phyloP scores from a whole-genome alignment of 2,888 invertebrate species.

The Helobdella robusta region DNA sequence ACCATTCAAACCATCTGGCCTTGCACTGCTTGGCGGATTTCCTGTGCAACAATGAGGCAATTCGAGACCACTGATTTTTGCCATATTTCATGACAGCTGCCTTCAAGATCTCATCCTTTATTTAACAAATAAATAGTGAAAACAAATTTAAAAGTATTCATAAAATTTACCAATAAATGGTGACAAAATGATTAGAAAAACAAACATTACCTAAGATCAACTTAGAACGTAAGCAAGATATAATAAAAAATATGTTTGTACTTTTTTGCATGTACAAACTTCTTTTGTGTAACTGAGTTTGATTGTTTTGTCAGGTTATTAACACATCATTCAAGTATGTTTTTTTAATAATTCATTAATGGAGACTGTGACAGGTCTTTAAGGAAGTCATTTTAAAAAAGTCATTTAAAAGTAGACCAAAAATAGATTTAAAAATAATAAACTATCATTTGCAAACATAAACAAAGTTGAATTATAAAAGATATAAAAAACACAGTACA shows the following conservation, averaged over 20 bases:
- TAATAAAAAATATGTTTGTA: background rate
- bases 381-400: no score
- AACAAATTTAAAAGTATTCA: background rate
- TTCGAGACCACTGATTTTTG: slow-evolving; percentile 99
- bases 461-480: no score
- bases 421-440: no score
- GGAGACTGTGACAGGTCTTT: no score
- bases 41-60: slow-evolving; percentile 89
- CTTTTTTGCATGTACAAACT: background rate
- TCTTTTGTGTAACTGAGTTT: background rate
- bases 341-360: no score
- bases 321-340: no score
- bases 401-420: no score
- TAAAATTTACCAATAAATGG: background rate
- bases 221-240: background rate
- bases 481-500: no score
- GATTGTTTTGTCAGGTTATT: no score
- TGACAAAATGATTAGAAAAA: background rate
- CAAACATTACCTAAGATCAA: background rate
- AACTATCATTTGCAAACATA: no score
- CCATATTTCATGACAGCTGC: slow-evolving; percentile 99
- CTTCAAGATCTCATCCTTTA: slow-evolving; percentile 97
- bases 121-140: slow-evolving; percentile 30
- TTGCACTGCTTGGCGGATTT: slow-evolving; percentile 99
- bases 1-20: slow-evolving; percentile 98